Conservation (phyloP, 2,888 invertebrate species). For the Incurvaria masculella region DNA sequence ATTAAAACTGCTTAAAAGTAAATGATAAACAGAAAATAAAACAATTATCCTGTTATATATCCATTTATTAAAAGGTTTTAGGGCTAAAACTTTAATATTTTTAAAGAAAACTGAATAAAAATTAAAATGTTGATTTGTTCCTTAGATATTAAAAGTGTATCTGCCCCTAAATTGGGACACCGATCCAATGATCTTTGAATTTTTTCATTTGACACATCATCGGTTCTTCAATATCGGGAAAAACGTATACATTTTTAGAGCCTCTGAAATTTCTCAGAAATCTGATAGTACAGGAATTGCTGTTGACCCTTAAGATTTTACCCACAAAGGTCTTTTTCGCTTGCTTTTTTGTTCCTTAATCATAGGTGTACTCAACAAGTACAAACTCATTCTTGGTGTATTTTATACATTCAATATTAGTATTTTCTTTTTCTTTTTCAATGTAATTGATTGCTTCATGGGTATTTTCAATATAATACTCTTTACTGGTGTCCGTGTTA, state of each 20-base stretch:
- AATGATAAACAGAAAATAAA: too few species aligned
- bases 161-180: too few species aligned
- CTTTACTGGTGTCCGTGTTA: too few species aligned
- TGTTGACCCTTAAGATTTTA: neutral
- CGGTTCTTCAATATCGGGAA: neutral
- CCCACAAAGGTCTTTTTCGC: neutral
- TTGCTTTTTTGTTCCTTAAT: constrained; percentile 1
- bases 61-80: too few species aligned
- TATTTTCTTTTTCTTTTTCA: neutral
- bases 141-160: too few species aligned
- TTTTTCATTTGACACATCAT: too few species aligned
- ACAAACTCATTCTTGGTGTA: constrained; percentile 3
- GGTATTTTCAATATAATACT: constrained; percentile 1
- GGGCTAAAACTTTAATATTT: too few species aligned
- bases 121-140: too few species aligned
- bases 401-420: neutral
- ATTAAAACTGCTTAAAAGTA: too few species aligned
- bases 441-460: neutral
- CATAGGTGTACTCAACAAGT: neutral
- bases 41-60: too few species aligned
- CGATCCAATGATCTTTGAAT: too few species aligned
- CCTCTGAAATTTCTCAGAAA: neutral
- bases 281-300: neutral
- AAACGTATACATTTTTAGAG: neutral
- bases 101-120: too few species aligned